Base-by-base conservation (phyloP, 1,140 invertebrate genomes). In the Ptiloglossa arizonensis region DNA sequence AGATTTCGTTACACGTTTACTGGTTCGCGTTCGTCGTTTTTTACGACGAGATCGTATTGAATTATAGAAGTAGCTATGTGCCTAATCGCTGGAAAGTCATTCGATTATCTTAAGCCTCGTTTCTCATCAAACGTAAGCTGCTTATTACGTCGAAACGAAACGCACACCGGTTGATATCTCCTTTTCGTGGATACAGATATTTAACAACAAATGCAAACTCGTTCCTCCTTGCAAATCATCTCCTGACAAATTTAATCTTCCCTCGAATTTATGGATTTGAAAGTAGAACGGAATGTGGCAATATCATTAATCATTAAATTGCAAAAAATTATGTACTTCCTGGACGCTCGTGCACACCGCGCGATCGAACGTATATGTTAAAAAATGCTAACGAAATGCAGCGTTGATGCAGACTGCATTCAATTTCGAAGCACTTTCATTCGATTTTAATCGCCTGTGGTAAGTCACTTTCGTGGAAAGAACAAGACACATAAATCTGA, bases 101-200 rank as follows among this genome's bases (percentile, higher is more conserved):
- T n/a, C 46, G 24, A 29, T 32, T n/a, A 41, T 52, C 29, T 9
- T 52, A 41, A 52, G 59, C 59, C 52, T 70, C n/a, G n/a, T n/a
- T n/a, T n/a, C 38, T 70, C 54, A 46, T 70, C 68, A 29, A 13
- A 59, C 54, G 24, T 38, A 38, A 50, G 32, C 35, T 46, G 48
- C 54, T 52, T 24, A 70, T 59, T 70, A 59, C 44, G 59, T 46
- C 46, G 68, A 70, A 70, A 70, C 15, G 68, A 69, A 57, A 22
- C 52, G n/a, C n/a, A n/a, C n/a, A 2, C 11, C 41, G 3, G 8
- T 41, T 41, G 41, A 41, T 11, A 41, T 41, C 13, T 41, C 41
- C n/a, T n/a, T n/a, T n/a, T n/a, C n/a, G n/a, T n/a, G n/a, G n/a
- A n/a, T n/a, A n/a, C n/a, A n/a, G n/a, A n/a, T n/a, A n/a, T n/a